Evolutionary conservation across 2,797 vertebrate species (phyloP), one percentile per base, ranked within the genome.

Genomic region (Yasuhikotakia modesta): DNA sequence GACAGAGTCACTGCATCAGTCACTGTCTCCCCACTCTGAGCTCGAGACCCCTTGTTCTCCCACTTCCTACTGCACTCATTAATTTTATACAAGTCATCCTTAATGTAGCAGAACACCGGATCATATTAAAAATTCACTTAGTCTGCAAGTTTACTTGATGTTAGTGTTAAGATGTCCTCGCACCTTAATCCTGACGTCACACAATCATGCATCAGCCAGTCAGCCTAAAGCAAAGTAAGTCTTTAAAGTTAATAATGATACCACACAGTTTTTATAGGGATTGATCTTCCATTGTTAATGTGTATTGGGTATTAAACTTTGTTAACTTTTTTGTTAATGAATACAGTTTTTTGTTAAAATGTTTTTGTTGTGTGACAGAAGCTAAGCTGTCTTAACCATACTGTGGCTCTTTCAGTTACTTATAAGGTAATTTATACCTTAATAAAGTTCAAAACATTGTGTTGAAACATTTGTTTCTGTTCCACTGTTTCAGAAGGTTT

Each of bases 11-110:
- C 45, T n/a, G 64, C 55, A 78, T 81, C 74, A 69, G 66, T 78
- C 79, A 43, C 10, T 74, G 83, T 76, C 89, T 91, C 79, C 87
- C 91, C 86, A 86, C 39, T 90, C 81, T 82, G 79, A 78, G 61
- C 45, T 60, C 39, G 30, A 2, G 22, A 65, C 73, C 50, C 73
- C 43, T 52, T 17, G 65, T 52, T 76, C 75, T 65, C 32, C 14
- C 61, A 61, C 73, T 76, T 74, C 76, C 52, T 83, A 81, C 86
- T 83, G 87, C 89, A 89, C 72, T 84, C 77, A 65, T 83, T 79
- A 84, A 76, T 84, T 79, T 74, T 55, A 61, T 52, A 61, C 66
- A 68, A 30, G 60, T 35, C 70, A 60, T 55, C 74, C 85, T 85
- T 84, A 73, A 83, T 88, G 80, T 85, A 69, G 87, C 80, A 87